Evolutionary conservation across 2,888 invertebrate species (phyloP).

Genomic region (Entomobrya proxima): DNA sequence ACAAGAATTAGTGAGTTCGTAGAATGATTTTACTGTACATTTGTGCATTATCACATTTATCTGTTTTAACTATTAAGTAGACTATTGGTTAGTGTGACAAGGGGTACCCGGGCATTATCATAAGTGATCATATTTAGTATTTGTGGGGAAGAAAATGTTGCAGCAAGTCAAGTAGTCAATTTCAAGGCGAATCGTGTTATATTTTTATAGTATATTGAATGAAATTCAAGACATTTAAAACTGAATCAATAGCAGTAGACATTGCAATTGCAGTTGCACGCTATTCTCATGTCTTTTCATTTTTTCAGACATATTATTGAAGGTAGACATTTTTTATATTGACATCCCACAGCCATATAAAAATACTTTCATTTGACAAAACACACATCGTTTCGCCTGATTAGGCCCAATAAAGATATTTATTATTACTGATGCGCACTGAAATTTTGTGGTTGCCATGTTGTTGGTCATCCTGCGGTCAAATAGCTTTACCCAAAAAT

Average conservation of each 20-base stretch:
- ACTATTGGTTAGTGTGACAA: no score
- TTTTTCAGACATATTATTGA: constrained; percentile 34
- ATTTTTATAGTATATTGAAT: background rate
- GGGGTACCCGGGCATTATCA: background rate
- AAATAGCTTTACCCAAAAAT: constrained; percentile 42
- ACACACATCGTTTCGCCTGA: constrained; percentile 46
- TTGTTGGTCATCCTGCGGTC: constrained; percentile 50
- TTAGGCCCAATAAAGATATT: constrained; percentile 56
- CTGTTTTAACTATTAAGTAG: no score
- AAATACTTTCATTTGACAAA: constrained; percentile 26
- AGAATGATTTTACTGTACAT: no score
- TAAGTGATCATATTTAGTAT: background rate
- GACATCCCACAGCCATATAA: constrained; percentile 25
- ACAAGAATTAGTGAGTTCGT: no score
- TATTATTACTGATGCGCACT: constrained; percentile 26
- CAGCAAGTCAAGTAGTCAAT: no score
- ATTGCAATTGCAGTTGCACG: background rate
- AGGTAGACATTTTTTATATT: background rate
- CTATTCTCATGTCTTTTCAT: background rate
- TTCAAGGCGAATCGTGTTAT: no score
- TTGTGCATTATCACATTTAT: no score
- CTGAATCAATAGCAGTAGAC: background rate
- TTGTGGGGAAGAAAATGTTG: background rate
- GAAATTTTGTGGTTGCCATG: constrained; percentile 5
- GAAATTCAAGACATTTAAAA: background rate